Conservation (phyloP, 30 jellyfish, hydroid and myxozoan species). For the Hydractinia symbiolongicarpus region DNA sequence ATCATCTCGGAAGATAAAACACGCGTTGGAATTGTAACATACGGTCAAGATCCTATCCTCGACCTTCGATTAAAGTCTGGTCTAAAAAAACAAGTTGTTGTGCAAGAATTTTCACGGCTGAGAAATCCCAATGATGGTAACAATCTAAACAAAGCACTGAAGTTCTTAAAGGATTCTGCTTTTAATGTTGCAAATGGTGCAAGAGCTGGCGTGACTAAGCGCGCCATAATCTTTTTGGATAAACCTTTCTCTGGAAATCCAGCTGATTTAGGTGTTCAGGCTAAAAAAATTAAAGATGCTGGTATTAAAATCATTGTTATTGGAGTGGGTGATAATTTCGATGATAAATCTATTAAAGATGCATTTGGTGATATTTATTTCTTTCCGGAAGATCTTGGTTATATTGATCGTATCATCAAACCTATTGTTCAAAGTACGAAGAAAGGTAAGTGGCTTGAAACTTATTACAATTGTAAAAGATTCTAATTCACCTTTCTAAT, state of each 20-base stretch:
- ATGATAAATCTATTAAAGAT: constrained; percentile 7
- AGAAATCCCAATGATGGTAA: neutral
- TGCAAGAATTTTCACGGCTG: neutral
- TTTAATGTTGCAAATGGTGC: constrained; percentile 54
- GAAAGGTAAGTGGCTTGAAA: constrained; percentile 35
- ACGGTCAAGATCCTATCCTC: neutral
- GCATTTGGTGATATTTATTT: constrained; percentile 49
- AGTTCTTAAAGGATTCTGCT: constrained; percentile 18
- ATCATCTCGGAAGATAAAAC: neutral
- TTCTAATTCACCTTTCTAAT: neutral
- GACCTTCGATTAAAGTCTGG: neutral
- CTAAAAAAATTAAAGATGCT: constrained; percentile 27
- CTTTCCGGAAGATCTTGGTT: constrained; percentile 69
- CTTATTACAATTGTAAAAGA: neutral
- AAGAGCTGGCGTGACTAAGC: constrained; percentile 48
- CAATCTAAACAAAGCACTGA: neutral
- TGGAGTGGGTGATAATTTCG: constrained; percentile 44
- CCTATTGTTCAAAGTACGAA: constrained; percentile 45
- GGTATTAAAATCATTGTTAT: constrained; percentile 51
- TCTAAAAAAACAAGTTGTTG: neutral
- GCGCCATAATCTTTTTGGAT: constrained; percentile 44
- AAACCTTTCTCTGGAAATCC: constrained; percentile 14
- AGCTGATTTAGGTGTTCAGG: constrained; percentile 22
- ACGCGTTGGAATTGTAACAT: neutral
- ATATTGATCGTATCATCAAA: constrained; percentile 36